Base-by-base conservation (phyloP, 2,797 vertebrate species). In the Neosilurus mollespiculum region DNA sequence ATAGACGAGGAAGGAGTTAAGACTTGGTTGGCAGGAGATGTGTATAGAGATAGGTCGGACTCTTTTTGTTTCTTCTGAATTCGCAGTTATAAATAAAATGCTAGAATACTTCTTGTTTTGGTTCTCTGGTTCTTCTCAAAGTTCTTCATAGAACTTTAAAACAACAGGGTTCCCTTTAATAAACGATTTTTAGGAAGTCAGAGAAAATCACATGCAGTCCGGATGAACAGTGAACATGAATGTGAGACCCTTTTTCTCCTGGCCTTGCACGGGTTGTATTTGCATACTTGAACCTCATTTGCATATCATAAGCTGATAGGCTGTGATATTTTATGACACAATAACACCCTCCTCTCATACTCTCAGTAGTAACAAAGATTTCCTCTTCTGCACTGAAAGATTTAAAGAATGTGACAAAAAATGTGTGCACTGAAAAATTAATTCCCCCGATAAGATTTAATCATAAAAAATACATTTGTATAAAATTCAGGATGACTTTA, bases 401-500 rank as follows among this genome's bases (percentile, higher is more conserved):
- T 56, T 30, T 30, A 54, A 37, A 14, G 10, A 37, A 59, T 58
- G 26, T 58, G 26, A 75, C 54, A 75, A 11, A 22, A 53, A 18
- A 58, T 58, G 72, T 75, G 72, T 54, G 8, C 26, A 18, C 30
- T 76, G 30, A 76, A 76, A 76, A 59, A 37, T 37, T 37, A 22
- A 76, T 76, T 37, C 56, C 54, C 18, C 18, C 7, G 54, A 22
- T 34, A 37, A 76, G 54, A 37, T 59, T 76, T 76, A 76, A 76
- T 76, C 73, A 76, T 76, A 37, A 59, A 59, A 59, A 76, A 76
- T 43, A 76, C 56, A 37, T 76, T 76, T 37, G 54, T 59, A 22
- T 37, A 59, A 76, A 76, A 59, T 78, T 78, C 76, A 64, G 59
- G 11, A 51, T 64, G 76, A 78, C 37, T 78, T 78, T 62, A 78